phyloP scores from a whole-genome alignment of 2,113 vertebrate species.

The Phalacrocorax carbo region DNA sequence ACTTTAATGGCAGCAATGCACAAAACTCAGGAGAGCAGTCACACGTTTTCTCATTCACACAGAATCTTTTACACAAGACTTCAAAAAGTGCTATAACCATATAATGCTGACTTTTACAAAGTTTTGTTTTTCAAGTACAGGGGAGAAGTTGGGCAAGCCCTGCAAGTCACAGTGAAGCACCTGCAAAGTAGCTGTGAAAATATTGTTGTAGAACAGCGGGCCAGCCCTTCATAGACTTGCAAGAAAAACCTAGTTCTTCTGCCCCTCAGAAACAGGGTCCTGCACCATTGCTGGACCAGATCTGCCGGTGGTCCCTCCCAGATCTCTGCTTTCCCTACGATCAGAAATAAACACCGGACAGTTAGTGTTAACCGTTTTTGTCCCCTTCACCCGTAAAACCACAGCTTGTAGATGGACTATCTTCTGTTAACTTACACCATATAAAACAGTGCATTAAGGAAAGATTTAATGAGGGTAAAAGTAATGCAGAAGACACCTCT shows the following conservation, averaged over 20 bases:
- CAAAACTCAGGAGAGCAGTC: neutral
- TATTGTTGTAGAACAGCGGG: neutral
- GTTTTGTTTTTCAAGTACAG: neutral
- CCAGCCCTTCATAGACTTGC: neutral
- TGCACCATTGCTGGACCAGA: accelerated
- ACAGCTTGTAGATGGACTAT: neutral
- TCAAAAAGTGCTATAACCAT: neutral
- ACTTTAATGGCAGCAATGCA: neutral
- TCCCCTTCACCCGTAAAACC: neutral
- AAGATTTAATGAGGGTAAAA: neutral
- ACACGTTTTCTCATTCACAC: neutral
- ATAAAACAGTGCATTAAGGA: neutral
- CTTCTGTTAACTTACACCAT: neutral
- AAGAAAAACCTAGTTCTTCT: neutral
- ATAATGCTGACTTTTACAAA: neutral
- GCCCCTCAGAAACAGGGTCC: accelerated
- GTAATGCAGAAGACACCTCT: neutral
- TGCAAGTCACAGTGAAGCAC: neutral
- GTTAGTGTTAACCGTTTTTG: neutral
- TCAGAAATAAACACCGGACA: neutral
- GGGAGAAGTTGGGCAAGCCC: accelerated
- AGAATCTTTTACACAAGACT: neutral
- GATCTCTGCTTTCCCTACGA: neutral
- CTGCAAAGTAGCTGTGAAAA: neutral
- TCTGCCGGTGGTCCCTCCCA: neutral